Percentiles rank a stretch among this genome's conserved stretches.
Evolutionary conservation across 1,140 invertebrate genomes (phyloP).

Genomic region (Lepidurus arcticus): DNA sequence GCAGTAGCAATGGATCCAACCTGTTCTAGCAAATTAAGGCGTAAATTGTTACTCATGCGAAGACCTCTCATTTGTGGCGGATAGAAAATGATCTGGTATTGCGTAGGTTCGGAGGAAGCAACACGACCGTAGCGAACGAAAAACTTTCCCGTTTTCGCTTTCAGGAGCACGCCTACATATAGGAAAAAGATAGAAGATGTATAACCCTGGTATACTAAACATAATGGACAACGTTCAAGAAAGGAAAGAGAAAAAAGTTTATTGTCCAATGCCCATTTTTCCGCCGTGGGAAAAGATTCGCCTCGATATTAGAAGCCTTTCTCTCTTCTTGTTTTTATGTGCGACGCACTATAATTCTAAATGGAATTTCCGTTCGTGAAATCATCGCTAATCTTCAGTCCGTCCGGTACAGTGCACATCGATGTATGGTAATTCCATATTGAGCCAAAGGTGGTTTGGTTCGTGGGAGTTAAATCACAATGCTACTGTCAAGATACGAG

Average conservation of each 20-base stretch:
- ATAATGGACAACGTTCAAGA: background rate
- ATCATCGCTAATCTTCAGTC: no score
- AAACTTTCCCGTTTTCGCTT: conserved; percentile 14
- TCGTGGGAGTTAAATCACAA: no score
- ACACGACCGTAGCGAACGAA: background rate
- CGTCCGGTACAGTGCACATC: no score
- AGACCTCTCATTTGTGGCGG: background rate
- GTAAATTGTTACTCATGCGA: background rate
- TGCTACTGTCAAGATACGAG: no score
- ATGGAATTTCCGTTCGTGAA: no score
- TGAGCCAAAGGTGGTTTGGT: no score
- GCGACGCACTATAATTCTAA: no score
- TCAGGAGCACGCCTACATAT: background rate
- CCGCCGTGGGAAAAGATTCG: background rate
- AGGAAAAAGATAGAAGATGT: background rate
- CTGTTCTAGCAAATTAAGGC: background rate
- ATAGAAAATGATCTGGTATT: background rate
- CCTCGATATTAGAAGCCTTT: background rate
- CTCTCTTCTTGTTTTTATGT: no score
- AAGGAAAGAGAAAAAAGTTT: background rate
- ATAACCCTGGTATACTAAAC: no score
- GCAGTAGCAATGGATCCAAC: background rate
- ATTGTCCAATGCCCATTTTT: background rate
- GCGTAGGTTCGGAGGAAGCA: background rate
- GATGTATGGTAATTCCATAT: no score